Conservation (phyloP, 2,888 invertebrate species). For the Cephus pulcher region DNA sequence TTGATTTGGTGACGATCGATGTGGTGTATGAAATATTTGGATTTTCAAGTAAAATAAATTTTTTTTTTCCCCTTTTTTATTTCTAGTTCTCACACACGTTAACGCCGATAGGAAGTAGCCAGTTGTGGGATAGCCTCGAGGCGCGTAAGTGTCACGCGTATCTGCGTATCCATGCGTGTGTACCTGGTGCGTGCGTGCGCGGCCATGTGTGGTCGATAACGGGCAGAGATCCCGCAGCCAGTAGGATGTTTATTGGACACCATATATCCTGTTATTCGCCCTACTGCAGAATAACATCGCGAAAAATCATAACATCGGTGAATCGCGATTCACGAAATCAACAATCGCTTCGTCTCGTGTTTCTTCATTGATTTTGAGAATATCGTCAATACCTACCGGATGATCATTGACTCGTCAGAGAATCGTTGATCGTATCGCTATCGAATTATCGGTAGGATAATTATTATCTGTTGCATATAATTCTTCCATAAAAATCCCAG, state of each 20-base stretch:
- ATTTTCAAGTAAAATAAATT: background rate
- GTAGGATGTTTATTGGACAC: constrained; percentile 65
- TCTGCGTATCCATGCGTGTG: constrained; percentile 17
- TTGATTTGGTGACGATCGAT: background rate
- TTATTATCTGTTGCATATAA: background rate
- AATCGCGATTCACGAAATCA: constrained; percentile 9
- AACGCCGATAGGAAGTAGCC: background rate
- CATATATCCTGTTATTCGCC: constrained; percentile 66
- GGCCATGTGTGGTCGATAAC: constrained; percentile 59
- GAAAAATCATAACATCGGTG: constrained; percentile 44
- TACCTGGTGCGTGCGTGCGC: constrained; percentile 28
- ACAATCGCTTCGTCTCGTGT: constrained; percentile 5
- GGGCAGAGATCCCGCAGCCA: constrained; percentile 21
- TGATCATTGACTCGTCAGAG: constrained; percentile 8
- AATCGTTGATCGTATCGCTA: background rate
- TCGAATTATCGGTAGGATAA: background rate
- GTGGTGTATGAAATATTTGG: background rate
- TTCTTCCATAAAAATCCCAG: background rate
- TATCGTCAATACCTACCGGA: constrained; percentile 17
- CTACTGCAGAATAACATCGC: constrained; percentile 49
- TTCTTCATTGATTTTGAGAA: constrained; percentile 1
- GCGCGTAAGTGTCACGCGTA: constrained; percentile 4
- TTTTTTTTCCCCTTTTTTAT: background rate
- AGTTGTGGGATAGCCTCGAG: background rate
- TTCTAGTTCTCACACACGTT: background rate